Evolutionary conservation across 2,113 vertebrate species (phyloP).

Genomic region (Motacilla tschutschensis): DNA sequence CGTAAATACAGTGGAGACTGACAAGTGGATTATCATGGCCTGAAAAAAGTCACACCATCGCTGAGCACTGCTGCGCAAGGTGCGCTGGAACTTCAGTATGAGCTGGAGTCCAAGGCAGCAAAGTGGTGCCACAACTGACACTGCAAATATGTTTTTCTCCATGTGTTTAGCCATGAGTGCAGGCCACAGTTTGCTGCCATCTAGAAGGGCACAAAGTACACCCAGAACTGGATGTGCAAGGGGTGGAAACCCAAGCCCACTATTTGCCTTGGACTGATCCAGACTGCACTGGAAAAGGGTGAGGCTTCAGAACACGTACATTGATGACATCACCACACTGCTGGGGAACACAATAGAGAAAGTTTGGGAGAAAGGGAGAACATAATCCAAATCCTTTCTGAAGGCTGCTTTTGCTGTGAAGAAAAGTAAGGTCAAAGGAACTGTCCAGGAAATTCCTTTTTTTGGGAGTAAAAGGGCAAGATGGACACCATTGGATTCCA

Average conservation of each 20-base stretch:
- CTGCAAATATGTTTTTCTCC: not conserved
- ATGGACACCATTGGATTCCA: not conserved
- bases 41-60: not conserved
- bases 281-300: not conserved
- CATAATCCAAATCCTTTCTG: not conserved
- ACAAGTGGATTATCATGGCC: fast-evolving
- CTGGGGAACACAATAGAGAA: not conserved
- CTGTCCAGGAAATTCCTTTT: not conserved
- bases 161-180: not conserved
- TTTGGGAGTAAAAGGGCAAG: not conserved
- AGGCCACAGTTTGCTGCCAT: not conserved
- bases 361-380: not conserved
- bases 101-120: not conserved
- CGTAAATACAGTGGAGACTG: not conserved
- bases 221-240: not conserved
- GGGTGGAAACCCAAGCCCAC: not conserved
- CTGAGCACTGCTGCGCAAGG: fast-evolving
- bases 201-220: not conserved
- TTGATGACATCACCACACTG: not conserved
- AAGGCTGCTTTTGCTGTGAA: not conserved
- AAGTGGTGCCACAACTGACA: not conserved
- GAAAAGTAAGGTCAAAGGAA: not conserved
- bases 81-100: not conserved
- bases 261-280: not conserved
- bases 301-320: not conserved